Evolutionary conservation across 2,113 vertebrate species (phyloP), one percentile per base, ranked within the genome.

Genomic region (Prietella phreatophila): DNA sequence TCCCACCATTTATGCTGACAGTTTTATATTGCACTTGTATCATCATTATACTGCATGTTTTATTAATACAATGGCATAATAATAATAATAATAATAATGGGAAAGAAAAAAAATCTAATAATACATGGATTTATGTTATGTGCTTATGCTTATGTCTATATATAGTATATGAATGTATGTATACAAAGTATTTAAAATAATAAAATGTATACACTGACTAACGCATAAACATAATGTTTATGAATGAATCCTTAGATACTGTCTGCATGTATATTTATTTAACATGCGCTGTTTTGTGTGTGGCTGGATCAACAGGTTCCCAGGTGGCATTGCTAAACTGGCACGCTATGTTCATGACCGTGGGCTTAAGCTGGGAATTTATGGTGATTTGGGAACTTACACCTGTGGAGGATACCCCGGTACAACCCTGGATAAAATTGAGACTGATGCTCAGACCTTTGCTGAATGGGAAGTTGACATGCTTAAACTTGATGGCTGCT

Each of bases 401-500:
- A 99, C 98, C 3, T 99, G 98, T 5, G 92, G 87, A 27, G 97
- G 95, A 0, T 99, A 97, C 91, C 97, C 98, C 0, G 98, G 98
- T 11, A 99, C 97, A 30, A 95, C 96, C 0, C 90, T 99, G 82
- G 96, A 97, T 89, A 92, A 85, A 0, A 94, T 98, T 1, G 9
- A 93, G n/a, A 91, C 92, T 19, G 98, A 99, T 0, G 98, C 98
- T 0, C 91, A 94, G 15, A 99, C 97, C 8, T 99, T 99, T 1
- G 97, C 97, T 0, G 92, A 95, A 0, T 99, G 98, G 98, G 96
- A 93, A n/a, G 95, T 99, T 90, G 98, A 99, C 89, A 98, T 99
- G 98, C 92, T 99, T 5, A 99, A 99, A 91, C 92, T 96, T 88
- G 98, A 99, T 1, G 98, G 97, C 17, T 99, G 98, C 91, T 99